Percentiles rank a stretch among this genome's conserved stretches.
Conservation (phyloP, 2,888 invertebrate genomes). For the Dendrolimus houi region DNA sequence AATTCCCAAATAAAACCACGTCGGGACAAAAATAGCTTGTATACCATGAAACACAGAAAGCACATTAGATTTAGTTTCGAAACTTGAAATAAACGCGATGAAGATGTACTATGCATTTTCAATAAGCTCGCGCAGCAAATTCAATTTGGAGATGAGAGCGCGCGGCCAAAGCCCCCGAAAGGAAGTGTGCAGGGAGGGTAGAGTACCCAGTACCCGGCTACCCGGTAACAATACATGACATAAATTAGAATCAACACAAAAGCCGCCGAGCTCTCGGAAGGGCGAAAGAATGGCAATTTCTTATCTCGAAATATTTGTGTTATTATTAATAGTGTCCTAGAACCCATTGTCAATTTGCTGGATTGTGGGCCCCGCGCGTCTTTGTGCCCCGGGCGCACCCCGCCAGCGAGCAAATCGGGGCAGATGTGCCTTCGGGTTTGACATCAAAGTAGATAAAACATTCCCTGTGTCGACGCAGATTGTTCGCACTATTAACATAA, state of each 20-base stretch:
- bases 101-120: slow-evolving; percentile 46
- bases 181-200: slow-evolving; percentile 67
- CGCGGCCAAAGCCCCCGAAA: slow-evolving; percentile 55
- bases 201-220: slow-evolving; percentile 31
- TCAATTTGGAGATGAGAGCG: slow-evolving; percentile 47
- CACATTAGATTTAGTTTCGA: not conserved
- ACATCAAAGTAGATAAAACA: slow-evolving; percentile 41
- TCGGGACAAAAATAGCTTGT: slow-evolving; percentile 7
- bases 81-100: slow-evolving; percentile 16
- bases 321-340: slow-evolving; percentile 63
- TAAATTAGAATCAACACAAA: slow-evolving; percentile 75
- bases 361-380: slow-evolving; percentile 38
- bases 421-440: slow-evolving; percentile 55
- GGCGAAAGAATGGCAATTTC: slow-evolving; percentile 73
- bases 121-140: slow-evolving; percentile 64
- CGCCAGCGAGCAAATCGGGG: slow-evolving; percentile 48
- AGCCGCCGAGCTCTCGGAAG: slow-evolving; percentile 65
- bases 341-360: slow-evolving; percentile 58
- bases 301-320: slow-evolving; percentile 58
- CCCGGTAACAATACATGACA: slow-evolving; percentile 68
- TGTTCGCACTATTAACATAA: slow-evolving; percentile 41
- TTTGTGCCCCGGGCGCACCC: slow-evolving; percentile 29
- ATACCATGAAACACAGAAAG: not conserved
- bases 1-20: slow-evolving; percentile 10
- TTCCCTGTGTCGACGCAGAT: slow-evolving; percentile 36